Percentiles rank a stretch among this genome's conserved stretches.
Conservation (phyloP, 2,797 vertebrate species). For the Sebastolobus alascanus region DNA sequence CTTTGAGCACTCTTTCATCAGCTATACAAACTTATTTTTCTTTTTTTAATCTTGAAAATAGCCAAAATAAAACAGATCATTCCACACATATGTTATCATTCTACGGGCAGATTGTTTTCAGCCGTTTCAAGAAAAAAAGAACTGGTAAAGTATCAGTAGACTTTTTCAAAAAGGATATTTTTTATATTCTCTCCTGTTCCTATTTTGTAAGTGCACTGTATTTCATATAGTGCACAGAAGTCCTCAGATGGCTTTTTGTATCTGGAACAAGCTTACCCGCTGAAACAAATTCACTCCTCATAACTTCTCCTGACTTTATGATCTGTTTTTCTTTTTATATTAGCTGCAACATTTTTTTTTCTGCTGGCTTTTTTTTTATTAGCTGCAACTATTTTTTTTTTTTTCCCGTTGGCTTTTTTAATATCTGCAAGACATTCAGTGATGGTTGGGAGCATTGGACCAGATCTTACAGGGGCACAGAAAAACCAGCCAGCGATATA, state of each 20-base stretch:
- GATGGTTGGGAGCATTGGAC: slow-evolving; percentile 4
- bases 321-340: not conserved
- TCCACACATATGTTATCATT: not conserved
- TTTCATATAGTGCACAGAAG: not conserved
- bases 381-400: slow-evolving; percentile 1
- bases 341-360: not conserved
- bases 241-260: slow-evolving; percentile 21
- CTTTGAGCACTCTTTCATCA: not conserved
- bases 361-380: not conserved
- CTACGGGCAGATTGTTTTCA: not conserved
- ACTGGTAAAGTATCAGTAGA: not conserved
- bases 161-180: not conserved
- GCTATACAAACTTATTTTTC: not conserved
- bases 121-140: not conserved
- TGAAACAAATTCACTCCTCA: not conserved
- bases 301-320: not conserved
- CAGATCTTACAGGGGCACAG: slow-evolving; percentile 12
- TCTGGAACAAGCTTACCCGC: slow-evolving; percentile 49
- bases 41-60: not conserved
- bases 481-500: slow-evolving; percentile 34
- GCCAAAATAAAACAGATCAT: not conserved
- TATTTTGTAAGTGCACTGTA: too few relatives aligned
- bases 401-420: not conserved
- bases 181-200: not conserved
- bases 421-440: slow-evolving; percentile 8